Evolutionary conservation across 1,140 invertebrate genomes (phyloP).

Genomic region (Agrypnia vestita): DNA sequence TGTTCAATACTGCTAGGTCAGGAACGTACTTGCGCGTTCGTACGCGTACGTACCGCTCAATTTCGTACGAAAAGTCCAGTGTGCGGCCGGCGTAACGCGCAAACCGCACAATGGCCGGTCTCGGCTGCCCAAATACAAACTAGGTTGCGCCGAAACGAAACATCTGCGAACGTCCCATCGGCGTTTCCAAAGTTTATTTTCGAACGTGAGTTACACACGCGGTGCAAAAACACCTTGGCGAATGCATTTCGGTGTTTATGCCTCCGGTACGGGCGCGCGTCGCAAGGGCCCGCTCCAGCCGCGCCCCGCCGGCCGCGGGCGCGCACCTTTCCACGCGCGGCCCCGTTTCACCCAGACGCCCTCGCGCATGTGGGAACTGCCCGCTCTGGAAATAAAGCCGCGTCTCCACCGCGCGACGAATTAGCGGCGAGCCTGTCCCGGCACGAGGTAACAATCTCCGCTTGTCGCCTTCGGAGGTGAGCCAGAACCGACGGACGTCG

Average conservation of each 20-base stretch:
- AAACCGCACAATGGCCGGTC: neutral
- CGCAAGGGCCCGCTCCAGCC: neutral
- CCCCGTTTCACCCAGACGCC: neutral
- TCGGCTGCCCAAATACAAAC: neutral
- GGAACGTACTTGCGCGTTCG: too few relatives aligned
- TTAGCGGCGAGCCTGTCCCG: neutral
- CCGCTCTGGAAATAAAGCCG: constrained; percentile 9
- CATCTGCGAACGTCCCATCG: constrained; percentile 32
- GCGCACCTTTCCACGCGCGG: neutral
- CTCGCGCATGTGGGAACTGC: constrained; percentile 21
- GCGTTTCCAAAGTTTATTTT: constrained; percentile 37
- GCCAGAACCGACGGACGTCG: neutral
- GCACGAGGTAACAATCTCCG: neutral
- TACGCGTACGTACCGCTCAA: too few relatives aligned
- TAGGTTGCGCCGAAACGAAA: constrained; percentile 16
- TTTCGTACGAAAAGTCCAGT: too few relatives aligned
- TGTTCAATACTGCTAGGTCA: too few relatives aligned
- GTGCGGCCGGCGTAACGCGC: too few relatives aligned
- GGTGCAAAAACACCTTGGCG: constrained; percentile 15
- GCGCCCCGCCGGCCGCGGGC: neutral
- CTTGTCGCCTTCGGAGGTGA: neutral
- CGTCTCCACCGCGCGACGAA: neutral
- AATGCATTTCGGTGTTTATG: constrained; percentile 35
- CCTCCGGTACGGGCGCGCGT: neutral
- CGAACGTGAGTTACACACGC: constrained; percentile 37